Percentiles rank a stretch among this genome's conserved stretches.
Conservation (phyloP, 2,113 vertebrate species). For the Myodes glareolus region DNA sequence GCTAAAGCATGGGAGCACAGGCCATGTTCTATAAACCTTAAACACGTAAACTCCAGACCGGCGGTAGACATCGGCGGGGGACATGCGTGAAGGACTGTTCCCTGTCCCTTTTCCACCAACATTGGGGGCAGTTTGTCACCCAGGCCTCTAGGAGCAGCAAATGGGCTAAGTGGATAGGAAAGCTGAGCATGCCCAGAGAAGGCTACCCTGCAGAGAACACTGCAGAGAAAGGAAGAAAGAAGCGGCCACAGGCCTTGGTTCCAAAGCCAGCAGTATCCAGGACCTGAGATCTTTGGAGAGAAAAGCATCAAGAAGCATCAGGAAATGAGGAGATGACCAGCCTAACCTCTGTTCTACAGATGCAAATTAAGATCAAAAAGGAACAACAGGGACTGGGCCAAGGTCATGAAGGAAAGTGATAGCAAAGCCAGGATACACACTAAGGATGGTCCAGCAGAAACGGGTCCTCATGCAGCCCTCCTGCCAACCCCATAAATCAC, state of each 20-base stretch:
- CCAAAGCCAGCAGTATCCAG: background rate
- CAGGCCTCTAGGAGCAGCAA: conserved; percentile 25
- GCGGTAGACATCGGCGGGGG: background rate
- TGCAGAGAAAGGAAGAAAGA: conserved; percentile 78
- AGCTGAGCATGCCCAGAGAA: conserved; percentile 80
- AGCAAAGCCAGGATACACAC: background rate
- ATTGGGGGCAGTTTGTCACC: background rate
- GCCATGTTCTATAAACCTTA: background rate
- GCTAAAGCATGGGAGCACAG: background rate
- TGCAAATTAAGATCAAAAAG: background rate
- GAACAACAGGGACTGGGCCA: background rate
- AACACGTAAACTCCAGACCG: background rate
- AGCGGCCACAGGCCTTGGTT: background rate
- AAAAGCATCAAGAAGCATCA: background rate
- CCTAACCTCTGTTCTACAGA: background rate
- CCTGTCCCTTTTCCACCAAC: background rate
- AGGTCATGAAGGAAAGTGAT: background rate
- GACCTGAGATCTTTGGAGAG: background rate
- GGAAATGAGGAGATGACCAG: background rate
- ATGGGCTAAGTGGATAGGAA: background rate
- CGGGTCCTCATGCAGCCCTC: background rate
- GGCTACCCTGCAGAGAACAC: conserved; percentile 85
- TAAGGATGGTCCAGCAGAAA: background rate
- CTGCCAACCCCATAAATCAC: background rate
- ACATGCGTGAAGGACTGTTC: background rate